phyloP scores from a whole-genome alignment of 2,113 vertebrate species.

The Colinus virginianus region DNA sequence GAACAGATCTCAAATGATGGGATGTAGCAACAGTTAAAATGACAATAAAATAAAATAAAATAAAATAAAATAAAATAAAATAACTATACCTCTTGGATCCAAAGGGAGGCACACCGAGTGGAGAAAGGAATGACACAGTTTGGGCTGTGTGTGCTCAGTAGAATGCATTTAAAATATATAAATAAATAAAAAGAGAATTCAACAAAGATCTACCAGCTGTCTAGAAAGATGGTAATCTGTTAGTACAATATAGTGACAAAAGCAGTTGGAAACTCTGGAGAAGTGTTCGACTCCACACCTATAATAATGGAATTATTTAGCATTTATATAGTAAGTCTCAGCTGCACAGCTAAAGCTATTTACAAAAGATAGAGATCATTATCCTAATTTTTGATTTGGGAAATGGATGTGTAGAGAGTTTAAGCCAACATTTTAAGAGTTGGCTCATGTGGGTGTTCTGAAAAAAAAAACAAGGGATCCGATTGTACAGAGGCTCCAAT shows the following conservation, averaged over 20 bases:
- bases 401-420: neutral
- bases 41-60: neutral
- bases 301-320: neutral
- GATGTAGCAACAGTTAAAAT: neutral
- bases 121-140: neutral
- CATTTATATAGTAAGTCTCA: constrained; percentile 13
- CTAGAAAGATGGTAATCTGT: neutral
- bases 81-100: neutral
- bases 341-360: constrained; percentile 12
- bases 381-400: constrained; percentile 26
- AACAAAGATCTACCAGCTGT: neutral
- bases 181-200: neutral
- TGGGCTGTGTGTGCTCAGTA: neutral
- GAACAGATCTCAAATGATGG: neutral
- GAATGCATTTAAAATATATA: neutral
- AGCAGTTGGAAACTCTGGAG: neutral
- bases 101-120: neutral
- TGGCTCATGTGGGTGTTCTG: neutral
- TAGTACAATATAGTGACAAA: neutral
- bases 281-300: constrained; percentile 12
- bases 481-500: neutral
- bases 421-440: constrained; percentile 37
- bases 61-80: neutral
- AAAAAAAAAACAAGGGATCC: neutral
- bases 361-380: constrained; percentile 29